phyloP scores from a whole-genome alignment of 2,113 vertebrate genomes.

The Hylia prasina region DNA sequence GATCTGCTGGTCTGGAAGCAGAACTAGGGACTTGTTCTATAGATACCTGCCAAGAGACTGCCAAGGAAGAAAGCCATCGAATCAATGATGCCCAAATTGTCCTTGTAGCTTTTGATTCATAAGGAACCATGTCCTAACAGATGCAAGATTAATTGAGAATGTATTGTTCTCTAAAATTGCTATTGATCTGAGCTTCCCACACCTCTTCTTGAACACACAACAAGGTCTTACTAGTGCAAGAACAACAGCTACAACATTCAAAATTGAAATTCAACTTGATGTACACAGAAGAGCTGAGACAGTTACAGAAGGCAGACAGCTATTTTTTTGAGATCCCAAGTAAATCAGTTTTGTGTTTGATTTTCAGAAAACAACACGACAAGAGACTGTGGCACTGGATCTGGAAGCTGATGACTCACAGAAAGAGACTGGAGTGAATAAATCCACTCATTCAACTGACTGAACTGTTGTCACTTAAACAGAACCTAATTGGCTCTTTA shows the following conservation, averaged over 20 bases:
- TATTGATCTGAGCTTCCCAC: conserved; percentile 51
- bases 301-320: conserved; percentile 48
- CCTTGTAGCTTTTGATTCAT: conserved; percentile 63
- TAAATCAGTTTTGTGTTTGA: conserved; percentile 50
- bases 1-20: conserved; percentile 64
- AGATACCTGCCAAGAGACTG: conserved; percentile 64
- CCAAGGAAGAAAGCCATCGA: conserved; percentile 60
- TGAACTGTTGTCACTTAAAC: conserved; percentile 70
- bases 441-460: conserved; percentile 64
- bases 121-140: conserved; percentile 62
- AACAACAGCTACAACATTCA: conserved; percentile 29
- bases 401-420: conserved; percentile 58
- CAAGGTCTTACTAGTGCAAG: conserved; percentile 52
- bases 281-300: conserved; percentile 27
- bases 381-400: conserved; percentile 41
- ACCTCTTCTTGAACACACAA: conserved; percentile 46
- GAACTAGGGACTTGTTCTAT: conserved; percentile 60
- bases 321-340: conserved; percentile 52
- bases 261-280: conserved; percentile 53
- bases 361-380: conserved; percentile 50
- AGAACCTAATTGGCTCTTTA: conserved; percentile 69
- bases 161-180: conserved; percentile 62
- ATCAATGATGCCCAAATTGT: conserved; percentile 60
- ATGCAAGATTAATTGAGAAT: conserved; percentile 67
- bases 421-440: conserved; percentile 58